Conservation (phyloP, 2,797 vertebrate genomes). For the Amblyraja radiata region DNA sequence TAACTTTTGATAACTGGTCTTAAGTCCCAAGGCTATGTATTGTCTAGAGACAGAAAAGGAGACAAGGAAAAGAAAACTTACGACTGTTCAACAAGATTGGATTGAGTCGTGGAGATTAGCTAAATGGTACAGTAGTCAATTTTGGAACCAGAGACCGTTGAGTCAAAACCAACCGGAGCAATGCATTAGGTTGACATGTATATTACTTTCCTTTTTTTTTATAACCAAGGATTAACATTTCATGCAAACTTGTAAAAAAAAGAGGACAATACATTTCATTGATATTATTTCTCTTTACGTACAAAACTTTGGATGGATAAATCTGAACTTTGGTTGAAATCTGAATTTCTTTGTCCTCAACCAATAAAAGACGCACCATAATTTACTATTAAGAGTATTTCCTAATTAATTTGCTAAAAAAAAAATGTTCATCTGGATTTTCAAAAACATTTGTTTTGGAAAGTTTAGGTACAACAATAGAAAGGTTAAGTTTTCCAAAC, state of each 20-base stretch:
- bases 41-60: slow-evolving; percentile 19
- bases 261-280: neutral
- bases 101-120: neutral
- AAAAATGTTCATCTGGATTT: too few relatives aligned
- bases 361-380: neutral
- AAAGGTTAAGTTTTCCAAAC: neutral
- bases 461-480: neutral
- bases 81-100: neutral
- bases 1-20: slow-evolving; percentile 9
- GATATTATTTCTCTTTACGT: neutral
- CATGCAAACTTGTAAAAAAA: neutral
- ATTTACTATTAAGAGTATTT: neutral
- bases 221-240: neutral
- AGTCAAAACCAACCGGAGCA: neutral
- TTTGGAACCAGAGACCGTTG: neutral
- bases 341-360: neutral
- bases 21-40: slow-evolving; percentile 28
- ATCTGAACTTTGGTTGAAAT: neutral
- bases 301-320: neutral
- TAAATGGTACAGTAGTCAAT: neutral
- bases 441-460: too few relatives aligned
- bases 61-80: neutral
- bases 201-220: neutral
- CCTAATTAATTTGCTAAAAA: neutral
- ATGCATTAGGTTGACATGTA: neutral